Evolutionary conservation across 2,797 vertebrate species (phyloP).

Genomic region (Neomorphus geoffroyi): DNA sequence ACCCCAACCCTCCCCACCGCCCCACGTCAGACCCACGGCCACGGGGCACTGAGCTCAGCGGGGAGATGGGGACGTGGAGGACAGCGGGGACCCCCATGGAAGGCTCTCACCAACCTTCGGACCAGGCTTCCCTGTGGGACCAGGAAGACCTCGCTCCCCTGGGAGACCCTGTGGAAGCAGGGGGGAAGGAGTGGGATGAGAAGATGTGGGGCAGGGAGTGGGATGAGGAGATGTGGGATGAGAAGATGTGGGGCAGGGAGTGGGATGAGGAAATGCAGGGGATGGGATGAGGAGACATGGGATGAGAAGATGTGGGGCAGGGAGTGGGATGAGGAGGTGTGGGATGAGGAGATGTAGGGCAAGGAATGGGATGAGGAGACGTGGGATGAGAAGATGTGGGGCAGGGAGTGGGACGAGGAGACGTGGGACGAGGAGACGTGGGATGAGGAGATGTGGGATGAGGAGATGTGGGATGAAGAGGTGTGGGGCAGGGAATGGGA

Average conservation of each 20-base stretch:
- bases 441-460: too few species aligned
- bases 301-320: too few species aligned
- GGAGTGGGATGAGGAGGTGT: too few species aligned
- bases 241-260: too few species aligned
- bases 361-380: too few species aligned
- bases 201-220: neutral
- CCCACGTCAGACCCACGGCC: neutral
- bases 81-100: fast-evolving
- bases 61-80: neutral
- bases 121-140: conserved; percentile 88
- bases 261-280: too few species aligned
- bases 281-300: too few species aligned
- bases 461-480: too few species aligned
- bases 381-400: too few species aligned
- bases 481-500: neutral
- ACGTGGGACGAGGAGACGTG: neutral
- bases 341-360: too few species aligned
- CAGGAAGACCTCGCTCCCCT: conserved; percentile 87
- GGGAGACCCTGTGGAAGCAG: conserved; percentile 77
- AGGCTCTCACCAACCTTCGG: conserved; percentile 80
- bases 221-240: neutral
- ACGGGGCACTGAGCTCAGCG: neutral
- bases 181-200: neutral
- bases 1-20: neutral
- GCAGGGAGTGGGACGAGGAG: too few species aligned